Percentiles rank a stretch among this genome's conserved stretches.
Conservation (phyloP, 2,797 vertebrate species). For the Antennarius maculatus region DNA sequence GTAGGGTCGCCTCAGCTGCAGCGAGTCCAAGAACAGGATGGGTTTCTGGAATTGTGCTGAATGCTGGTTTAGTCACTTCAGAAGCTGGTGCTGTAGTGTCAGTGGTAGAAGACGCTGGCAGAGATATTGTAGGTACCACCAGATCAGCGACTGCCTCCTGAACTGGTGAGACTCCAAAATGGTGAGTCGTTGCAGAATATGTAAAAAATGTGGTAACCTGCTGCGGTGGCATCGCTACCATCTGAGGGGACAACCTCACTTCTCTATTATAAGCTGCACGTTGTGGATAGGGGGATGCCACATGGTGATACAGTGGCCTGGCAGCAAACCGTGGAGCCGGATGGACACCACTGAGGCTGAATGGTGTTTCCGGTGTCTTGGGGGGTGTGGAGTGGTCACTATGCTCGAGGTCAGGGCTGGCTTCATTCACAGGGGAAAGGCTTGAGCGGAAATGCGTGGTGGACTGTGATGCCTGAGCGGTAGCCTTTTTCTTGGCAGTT, state of each 20-base stretch:
- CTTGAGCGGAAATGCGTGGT: conserved; percentile 84
- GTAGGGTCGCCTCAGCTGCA: conserved; percentile 11
- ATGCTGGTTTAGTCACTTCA: conserved; percentile 42
- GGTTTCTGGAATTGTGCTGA: conserved; percentile 42
- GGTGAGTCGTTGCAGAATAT: conserved; percentile 31
- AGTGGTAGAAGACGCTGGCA: conserved; percentile 18
- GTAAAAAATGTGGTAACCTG: conserved; percentile 47
- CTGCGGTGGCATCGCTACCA: conserved; percentile 55
- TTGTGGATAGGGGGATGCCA: conserved; percentile 84
- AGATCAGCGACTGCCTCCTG: conserved; percentile 30
- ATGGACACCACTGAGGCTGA: conserved; percentile 45
- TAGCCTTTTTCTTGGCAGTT: conserved; percentile 84
- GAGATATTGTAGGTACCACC: conserved; percentile 22
- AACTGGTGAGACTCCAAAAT: conserved; percentile 29
- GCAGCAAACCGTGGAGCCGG: conserved; percentile 72
- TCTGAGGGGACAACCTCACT: conserved; percentile 79
- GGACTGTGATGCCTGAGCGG: conserved; percentile 69
- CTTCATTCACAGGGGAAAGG: conserved; percentile 95
- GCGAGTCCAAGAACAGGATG: conserved; percentile 31
- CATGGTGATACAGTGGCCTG: conserved; percentile 77
- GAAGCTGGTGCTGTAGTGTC: conserved; percentile 32
- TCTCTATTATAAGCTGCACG: conserved; percentile 75
- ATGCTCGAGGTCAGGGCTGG: conserved; percentile 88
- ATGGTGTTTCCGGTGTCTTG: conserved; percentile 73
- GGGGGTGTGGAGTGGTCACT: conserved; percentile 84